Evolutionary conservation across 1,140 invertebrate species (phyloP), one percentile per base, ranked within the genome.

Genomic region (Thalassaphorura encarpata): DNA sequence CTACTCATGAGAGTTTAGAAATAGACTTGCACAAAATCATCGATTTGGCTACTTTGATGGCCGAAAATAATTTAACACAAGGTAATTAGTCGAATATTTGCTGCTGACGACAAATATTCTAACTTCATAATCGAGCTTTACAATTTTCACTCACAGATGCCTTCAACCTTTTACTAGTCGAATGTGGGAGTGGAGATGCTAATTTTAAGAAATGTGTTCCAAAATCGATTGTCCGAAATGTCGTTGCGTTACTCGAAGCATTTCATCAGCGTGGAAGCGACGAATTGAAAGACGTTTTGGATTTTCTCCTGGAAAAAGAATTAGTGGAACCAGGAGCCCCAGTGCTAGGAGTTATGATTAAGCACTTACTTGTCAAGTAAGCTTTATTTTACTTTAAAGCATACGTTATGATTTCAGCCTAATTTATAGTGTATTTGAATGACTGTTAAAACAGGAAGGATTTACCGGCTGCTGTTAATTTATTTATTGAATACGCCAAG

Each of bases 11-110:
- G 5, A 11, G n/a, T n/a, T n/a, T n/a, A 16, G 24, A 24, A 1
- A 21, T 40, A 13, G 56, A 59, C 28, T 2, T 50, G 6, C 47
- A 54, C 31, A 59, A 59, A 27, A 27, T 59, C 19, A 19, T 59
- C 13, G 57, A 59, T 42, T 36, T 59, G 19, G 52, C 33, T 28
- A 54, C 57, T 8, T 43, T 59, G 16, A 5, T 59, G 26, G 45
- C 40, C 3, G 19, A 36, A 29, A 42, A 29, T 18, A 39, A 21
- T 18, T n/a, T n/a, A 15, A 27, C 11, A 18, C 26, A 59, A 27
- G 57, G 53, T 54, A 53, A 52, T 4, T 28, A 15, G 6, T 8
- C 41, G 19, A 21, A 15, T 8, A 13, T 6, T 15, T 43, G 41
- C 41, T 8, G 6, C 8, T 43, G 13, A n/a, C 6, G 21, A n/a